phyloP scores from a whole-genome alignment of 2,888 invertebrate genomes.

The Sturmia bella region DNA sequence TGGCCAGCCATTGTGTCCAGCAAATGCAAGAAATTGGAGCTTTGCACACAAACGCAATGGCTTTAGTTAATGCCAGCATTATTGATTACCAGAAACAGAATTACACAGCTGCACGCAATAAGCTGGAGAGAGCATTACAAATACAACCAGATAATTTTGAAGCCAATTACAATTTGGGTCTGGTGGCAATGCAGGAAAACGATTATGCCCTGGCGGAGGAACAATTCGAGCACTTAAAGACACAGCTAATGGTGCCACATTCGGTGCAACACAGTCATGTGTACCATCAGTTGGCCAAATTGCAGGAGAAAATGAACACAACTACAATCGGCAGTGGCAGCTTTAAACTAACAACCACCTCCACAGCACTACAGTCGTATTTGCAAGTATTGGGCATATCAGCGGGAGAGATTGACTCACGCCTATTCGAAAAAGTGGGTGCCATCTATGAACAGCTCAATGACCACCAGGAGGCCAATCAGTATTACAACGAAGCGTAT shows the following conservation, averaged over 20 bases:
- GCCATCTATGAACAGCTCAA: conserved; percentile 94
- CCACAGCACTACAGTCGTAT: conserved; percentile 86
- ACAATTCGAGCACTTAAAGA: conserved; percentile 88
- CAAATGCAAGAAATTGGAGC: conserved; percentile 87
- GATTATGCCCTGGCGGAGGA: conserved; percentile 89
- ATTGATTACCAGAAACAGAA: conserved; percentile 88
- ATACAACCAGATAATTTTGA: conserved; percentile 92
- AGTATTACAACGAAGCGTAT: conserved; percentile 81
- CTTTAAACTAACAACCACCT: conserved; percentile 70
- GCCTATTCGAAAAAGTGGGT: conserved; percentile 93
- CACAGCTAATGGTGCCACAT: conserved; percentile 76
- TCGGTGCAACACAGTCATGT: conserved; percentile 83
- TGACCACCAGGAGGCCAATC: conserved; percentile 92
- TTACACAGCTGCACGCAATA: conserved; percentile 87
- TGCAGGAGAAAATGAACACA: conserved; percentile 85
- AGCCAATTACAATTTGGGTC: conserved; percentile 91
- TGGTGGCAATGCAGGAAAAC: conserved; percentile 82
- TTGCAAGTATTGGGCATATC: conserved; percentile 90
- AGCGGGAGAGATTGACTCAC: conserved; percentile 93
- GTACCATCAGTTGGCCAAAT: conserved; percentile 89
- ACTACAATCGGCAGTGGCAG: conserved; percentile 57
- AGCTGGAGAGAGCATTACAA: conserved; percentile 89
- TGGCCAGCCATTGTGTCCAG: conserved; percentile 90
- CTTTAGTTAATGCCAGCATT: conserved; percentile 92
- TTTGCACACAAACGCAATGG: conserved; percentile 87